Conservation (phyloP, 2,888 invertebrate genomes). For the Chaetogeoica ovagalla region DNA sequence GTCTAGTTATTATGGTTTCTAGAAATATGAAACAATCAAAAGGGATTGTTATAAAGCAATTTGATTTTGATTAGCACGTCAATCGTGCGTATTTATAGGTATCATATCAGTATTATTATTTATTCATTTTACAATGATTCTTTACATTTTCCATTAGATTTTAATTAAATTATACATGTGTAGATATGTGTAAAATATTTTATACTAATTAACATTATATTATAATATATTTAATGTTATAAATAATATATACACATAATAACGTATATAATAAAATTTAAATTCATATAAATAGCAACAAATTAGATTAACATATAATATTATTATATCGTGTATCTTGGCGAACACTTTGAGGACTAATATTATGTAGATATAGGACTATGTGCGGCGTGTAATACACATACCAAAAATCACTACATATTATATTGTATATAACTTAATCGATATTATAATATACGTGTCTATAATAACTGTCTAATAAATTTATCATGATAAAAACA, state of each 20-base stretch:
- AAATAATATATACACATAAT: not conserved
- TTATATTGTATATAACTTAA: not conserved
- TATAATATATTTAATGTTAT: not conserved
- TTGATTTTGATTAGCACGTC: no score
- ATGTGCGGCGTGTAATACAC: not conserved
- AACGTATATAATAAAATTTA: constrained; percentile 31
- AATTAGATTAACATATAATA: constrained; percentile 4
- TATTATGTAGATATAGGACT: no score
- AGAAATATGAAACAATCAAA: no score
- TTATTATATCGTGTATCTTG: not conserved
- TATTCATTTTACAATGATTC: no score
- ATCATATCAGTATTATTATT: no score
- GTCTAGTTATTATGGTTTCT: no score
- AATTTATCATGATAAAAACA: not conserved
- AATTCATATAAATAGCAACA: not conserved
- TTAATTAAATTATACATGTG: no score
- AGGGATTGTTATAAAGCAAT: no score
- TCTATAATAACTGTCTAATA: not conserved
- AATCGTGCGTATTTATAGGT: no score
- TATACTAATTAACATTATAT: not conserved
- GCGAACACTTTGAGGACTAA: not conserved
- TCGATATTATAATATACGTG: not conserved
- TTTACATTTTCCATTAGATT: no score
- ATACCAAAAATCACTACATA: not conserved
- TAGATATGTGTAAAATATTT: not conserved